Evolutionary conservation across 1,140 invertebrate species (phyloP), one percentile per base, ranked within the genome.

Genomic region (Hylaeus volcanicus): DNA sequence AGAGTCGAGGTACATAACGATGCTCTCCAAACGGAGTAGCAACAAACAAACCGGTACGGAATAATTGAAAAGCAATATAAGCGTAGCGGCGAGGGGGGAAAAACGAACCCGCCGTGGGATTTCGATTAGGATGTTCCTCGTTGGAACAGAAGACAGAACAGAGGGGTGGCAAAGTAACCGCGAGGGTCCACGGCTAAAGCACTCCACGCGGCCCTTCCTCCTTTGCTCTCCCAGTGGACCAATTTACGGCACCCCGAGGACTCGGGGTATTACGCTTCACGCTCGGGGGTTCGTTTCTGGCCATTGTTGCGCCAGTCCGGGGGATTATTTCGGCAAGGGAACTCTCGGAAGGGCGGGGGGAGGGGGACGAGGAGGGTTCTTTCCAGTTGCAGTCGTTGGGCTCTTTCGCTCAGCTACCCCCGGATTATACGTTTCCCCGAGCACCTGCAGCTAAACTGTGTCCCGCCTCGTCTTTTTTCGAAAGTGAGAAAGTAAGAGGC

Each of bases 241-340:
- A 92, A 93, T 93, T 92, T 92, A 91, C 89, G 89, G 89, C 89
- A 90, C 91, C 88, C 88, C 86, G 76, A 84, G 82, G 75, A 80
- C 74, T 82, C 72, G 68, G 68, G 75, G 87, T 85, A 87, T 90
- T 89, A 90, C 83, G 88, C 73, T 87, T 81, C 85, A 69, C 83
- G 85, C 86, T 90, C 86, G 84, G 91, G 89, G 89, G 89, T 84
- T 91, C 90, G 89, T 89, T 89, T 90, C 89, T 79, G 83, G 82
- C 89, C 89, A 90, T 92, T 92, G 91, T 92, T 89, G 86, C 89
- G 74, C 84, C 79, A 79, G 81, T 74, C 69, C 26, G 81, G 79
- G 86, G 88, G 89, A 92, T 93, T 91, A 92, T 92, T 92, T 90
- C 89, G 85, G 84, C 85, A 90, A 81, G 76, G 45, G 45, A 11